A percentile compares a stretch with the other conserved stretches of the same genome.
Evolutionary conservation across 1,140 invertebrate genomes (phyloP).

Genomic region (Leucophenga varia): DNA sequence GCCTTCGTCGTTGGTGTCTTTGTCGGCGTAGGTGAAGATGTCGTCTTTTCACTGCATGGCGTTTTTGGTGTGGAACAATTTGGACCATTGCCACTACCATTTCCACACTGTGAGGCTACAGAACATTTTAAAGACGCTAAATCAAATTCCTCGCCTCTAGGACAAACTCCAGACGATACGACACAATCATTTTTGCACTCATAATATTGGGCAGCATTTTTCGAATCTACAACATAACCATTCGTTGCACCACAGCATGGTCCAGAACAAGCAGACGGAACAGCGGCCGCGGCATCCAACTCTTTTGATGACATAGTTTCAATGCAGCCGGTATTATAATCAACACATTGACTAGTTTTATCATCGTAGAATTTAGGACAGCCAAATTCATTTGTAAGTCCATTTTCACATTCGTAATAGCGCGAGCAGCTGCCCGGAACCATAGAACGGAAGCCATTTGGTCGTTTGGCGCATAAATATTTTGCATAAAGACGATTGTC

Average conservation of each 20-base stretch:
- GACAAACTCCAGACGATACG: background rate
- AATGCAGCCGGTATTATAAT: conserved; percentile 38
- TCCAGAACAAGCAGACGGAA: background rate
- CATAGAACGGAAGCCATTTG: conserved; percentile 35
- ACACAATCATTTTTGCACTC: conserved; percentile 6
- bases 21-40: conserved; percentile 6
- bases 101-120: too few species aligned
- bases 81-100: background rate
- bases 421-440: conserved; percentile 47
- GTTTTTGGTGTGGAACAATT: conserved; percentile 15
- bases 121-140: too few species aligned
- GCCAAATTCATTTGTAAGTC: conserved; percentile 18
- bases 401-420: conserved; percentile 42
- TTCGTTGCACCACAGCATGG: conserved; percentile 3
- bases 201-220: conserved; percentile 11
- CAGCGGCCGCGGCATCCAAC: background rate
- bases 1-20: conserved; percentile 5
- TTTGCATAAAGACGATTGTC: conserved; percentile 37
- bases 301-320: conserved; percentile 11
- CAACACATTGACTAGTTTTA: conserved; percentile 29
- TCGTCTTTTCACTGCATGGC: conserved; percentile 5
- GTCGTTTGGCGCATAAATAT: conserved; percentile 31
- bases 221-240: conserved; percentile 7
- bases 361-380: conserved; percentile 39
- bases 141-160: too few species aligned